Evolutionary conservation across 2,888 invertebrate genomes (phyloP).

Genomic region (Scotopteryx bipunctaria): DNA sequence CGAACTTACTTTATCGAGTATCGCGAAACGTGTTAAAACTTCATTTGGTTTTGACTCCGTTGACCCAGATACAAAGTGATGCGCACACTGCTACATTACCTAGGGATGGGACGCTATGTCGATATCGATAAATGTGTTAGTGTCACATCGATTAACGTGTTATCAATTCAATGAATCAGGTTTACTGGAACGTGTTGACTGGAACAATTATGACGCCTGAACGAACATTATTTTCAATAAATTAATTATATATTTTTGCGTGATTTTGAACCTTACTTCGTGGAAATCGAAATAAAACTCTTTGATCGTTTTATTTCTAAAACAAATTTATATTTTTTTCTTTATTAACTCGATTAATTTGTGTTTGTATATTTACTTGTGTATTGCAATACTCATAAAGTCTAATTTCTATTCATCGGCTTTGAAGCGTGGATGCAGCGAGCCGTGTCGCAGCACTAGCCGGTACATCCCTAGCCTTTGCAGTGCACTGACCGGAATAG

Average conservation of each 20-base stretch:
- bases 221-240: neutral
- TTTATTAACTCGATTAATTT: no score
- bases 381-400: no score
- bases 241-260: no score
- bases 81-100: neutral
- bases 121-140: neutral
- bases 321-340: no score
- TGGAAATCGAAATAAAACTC: no score
- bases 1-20: neutral
- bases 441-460: slow-evolving; percentile 4
- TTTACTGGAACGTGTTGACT: neutral
- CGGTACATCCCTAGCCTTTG: slow-evolving; percentile 16
- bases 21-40: slow-evolving; percentile 1
- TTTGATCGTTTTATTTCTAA: no score
- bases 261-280: no score
- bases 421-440: neutral
- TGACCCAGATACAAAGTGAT: slow-evolving; percentile 3
- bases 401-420: neutral
- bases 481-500: slow-evolving; percentile 15
- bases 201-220: neutral
- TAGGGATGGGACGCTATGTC: neutral
- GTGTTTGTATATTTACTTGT: no score
- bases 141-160: neutral
- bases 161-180: neutral
- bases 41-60: slow-evolving; percentile 5